phyloP scores from a whole-genome alignment of 1,140 invertebrate species.

The Doryteuthis pealeii region DNA sequence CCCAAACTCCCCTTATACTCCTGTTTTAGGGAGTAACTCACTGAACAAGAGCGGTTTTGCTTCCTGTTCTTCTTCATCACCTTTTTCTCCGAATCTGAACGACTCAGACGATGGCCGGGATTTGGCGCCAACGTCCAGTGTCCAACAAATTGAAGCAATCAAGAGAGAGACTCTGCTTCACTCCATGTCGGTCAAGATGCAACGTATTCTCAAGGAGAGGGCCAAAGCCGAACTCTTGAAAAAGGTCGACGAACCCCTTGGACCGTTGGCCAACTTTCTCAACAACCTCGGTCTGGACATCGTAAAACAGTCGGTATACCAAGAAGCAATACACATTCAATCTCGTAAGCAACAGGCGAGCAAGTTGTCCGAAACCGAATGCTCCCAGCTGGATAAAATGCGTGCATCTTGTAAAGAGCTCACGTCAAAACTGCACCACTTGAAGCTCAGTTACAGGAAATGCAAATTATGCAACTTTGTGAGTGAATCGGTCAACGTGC shows the following conservation, averaged over 20 bases:
- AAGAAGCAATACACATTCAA: conserved; percentile 83
- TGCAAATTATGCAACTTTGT: conserved; percentile 92
- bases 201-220: background rate
- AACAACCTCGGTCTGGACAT: conserved; percentile 88
- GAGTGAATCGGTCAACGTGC: conserved; percentile 82
- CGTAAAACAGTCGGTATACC: conserved; percentile 90
- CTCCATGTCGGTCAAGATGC: conserved; percentile 32
- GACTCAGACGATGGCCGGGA: background rate
- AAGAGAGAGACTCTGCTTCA: background rate
- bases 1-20: background rate
- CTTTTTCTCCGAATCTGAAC: background rate
- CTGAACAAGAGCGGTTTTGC: background rate
- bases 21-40: background rate
- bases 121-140: background rate
- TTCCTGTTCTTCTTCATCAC: background rate
- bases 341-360: conserved; percentile 72
- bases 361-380: conserved; percentile 71
- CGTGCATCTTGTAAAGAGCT: conserved; percentile 70
- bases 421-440: conserved; percentile 72
- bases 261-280: conserved; percentile 87
- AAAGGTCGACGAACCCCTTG: conserved; percentile 42
- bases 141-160: background rate
- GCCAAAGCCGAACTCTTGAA: background rate
- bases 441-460: conserved; percentile 76
- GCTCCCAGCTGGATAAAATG: conserved; percentile 80